These are phyloP conservation scores for Heliconius congener DNA, from an alignment of 1,140 invertebrate genomes.

Conservation along the genomic window DNA sequence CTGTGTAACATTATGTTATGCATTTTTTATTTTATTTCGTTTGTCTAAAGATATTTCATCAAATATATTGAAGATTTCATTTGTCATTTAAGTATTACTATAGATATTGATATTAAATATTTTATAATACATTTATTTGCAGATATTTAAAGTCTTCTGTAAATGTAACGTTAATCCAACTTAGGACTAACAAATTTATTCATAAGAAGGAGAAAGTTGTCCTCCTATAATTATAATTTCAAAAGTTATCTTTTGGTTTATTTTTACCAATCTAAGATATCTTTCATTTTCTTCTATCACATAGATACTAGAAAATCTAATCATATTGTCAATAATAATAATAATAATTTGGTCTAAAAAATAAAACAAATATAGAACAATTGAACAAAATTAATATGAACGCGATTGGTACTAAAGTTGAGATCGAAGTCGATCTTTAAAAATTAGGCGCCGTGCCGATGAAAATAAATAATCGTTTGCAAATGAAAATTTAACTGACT, in stretches of 20 bases:
- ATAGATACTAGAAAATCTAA: not conserved
- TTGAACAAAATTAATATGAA: constrained; percentile 23
- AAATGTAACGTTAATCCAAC: not conserved
- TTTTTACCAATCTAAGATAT: not conserved
- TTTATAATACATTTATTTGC: not conserved
- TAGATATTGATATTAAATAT: not conserved
- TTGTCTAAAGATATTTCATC: not conserved
- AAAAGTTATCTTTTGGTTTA: not conserved
- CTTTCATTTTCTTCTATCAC: not conserved
- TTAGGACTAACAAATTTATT: constrained; percentile 3
- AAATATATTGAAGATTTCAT: not conserved
- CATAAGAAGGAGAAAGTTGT: not conserved
- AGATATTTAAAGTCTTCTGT: not conserved
- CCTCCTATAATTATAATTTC: not conserved
- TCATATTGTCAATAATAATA: not conserved
- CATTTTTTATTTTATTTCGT: not conserved
- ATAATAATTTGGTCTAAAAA: constrained; percentile 7
- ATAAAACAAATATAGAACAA: not conserved
- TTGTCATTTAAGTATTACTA: not conserved
- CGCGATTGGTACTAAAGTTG: constrained; percentile 31
- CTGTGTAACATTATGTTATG: not conserved
- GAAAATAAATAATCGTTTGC: constrained; percentile 76
- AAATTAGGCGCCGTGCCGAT: constrained; percentile 73
- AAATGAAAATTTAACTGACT: constrained; percentile 76
- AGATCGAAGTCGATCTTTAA: constrained; percentile 51